Conservation (phyloP, 2,113 vertebrate species). For the Cheilinus undulatus region DNA sequence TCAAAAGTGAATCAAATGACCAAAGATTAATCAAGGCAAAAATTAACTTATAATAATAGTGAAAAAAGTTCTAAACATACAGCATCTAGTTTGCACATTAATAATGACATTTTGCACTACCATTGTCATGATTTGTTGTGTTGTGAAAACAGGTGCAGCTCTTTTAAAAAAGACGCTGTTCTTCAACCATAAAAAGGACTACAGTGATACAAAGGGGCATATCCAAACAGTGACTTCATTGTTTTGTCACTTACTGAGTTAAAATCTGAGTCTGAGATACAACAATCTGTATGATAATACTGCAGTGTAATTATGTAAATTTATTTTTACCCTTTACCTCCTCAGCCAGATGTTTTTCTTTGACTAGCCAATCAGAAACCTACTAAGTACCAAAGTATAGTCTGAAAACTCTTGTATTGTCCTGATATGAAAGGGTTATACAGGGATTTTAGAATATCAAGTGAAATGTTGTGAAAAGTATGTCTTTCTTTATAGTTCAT, state of each 20-base stretch:
- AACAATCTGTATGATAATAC: constrained; percentile 34
- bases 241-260: constrained; percentile 26
- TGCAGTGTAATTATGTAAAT: constrained; percentile 41
- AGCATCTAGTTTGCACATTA: not conserved
- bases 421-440: constrained; percentile 1
- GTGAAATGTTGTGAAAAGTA: constrained; percentile 35
- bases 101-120: not conserved
- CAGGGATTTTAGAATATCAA: constrained; percentile 29
- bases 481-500: constrained; percentile 30
- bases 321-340: constrained; percentile 15
- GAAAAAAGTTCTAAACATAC: too few species aligned
- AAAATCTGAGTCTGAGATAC: not conserved
- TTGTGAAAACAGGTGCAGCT: constrained; percentile 15
- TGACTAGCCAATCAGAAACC: constrained; percentile 23
- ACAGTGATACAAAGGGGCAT: constrained; percentile 8
- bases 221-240: constrained; percentile 21
- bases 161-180: constrained; percentile 2
- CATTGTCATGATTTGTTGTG: not conserved
- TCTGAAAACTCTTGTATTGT: not conserved
- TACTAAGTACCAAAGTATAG: constrained; percentile 9
- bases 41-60: not conserved
- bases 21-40: not conserved
- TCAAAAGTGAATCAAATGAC: too few species aligned
- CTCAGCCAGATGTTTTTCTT: constrained; percentile 39
- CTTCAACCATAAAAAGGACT: constrained; percentile 19